Evolutionary conservation across 2,888 invertebrate species (phyloP).

Genomic region (Thera britannica): DNA sequence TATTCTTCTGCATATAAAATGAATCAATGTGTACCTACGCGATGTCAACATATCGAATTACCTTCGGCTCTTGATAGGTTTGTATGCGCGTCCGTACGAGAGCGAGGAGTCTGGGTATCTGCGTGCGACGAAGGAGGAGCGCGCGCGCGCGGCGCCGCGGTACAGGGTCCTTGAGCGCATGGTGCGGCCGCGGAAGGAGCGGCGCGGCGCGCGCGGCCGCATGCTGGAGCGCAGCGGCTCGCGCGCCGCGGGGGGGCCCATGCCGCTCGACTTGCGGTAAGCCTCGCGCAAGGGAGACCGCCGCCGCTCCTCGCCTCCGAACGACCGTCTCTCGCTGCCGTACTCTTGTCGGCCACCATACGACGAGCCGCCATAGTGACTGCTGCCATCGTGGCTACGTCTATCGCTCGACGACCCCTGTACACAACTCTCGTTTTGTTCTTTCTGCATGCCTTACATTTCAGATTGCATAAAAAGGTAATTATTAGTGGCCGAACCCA

Average conservation of each 20-base stretch:
- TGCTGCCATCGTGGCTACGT: conserved; percentile 84
- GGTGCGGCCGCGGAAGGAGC: conserved; percentile 81
- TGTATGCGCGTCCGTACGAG: conserved; percentile 74
- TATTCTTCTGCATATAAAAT: conserved; percentile 19
- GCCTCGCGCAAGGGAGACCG: conserved; percentile 81
- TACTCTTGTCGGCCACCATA: conserved; percentile 85
- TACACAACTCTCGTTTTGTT: conserved; percentile 78
- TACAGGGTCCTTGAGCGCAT: conserved; percentile 82
- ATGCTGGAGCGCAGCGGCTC: conserved; percentile 66
- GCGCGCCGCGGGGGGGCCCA: conserved; percentile 82
- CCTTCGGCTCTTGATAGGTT: conserved; percentile 80
- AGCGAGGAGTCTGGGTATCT: conserved; percentile 74
- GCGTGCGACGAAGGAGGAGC: conserved; percentile 73
- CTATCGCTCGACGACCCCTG: conserved; percentile 83
- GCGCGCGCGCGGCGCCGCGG: conserved; percentile 84
- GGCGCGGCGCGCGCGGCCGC: conserved; percentile 83
- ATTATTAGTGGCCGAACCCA: conserved; percentile 23
- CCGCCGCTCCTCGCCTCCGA: conserved; percentile 82
- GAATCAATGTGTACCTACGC: conserved; percentile 41
- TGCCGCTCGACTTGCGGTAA: conserved; percentile 78
- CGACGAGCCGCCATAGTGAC: conserved; percentile 83
- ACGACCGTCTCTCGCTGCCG: conserved; percentile 77
- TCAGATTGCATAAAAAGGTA: conserved; percentile 33
- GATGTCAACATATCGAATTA: conserved; percentile 67
- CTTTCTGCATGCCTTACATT: conserved; percentile 62